Conservation (phyloP, 2,888 invertebrate genomes). For the Agapetus fuscipes region DNA sequence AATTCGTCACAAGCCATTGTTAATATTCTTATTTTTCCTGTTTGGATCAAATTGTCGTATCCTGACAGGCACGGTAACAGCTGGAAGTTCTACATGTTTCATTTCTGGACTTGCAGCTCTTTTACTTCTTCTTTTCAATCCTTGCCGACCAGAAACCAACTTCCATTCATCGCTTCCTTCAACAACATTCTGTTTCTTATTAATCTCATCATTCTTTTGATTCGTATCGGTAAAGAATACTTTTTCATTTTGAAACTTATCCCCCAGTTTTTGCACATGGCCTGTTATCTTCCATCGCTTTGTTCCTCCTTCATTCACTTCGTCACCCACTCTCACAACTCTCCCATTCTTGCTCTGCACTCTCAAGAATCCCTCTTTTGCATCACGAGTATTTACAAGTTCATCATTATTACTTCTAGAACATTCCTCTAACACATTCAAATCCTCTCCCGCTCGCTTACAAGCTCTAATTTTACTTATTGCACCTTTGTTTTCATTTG, state of each 20-base stretch:
- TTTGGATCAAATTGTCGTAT: constrained; percentile 34
- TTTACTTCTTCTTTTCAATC: background rate
- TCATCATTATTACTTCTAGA: too few relatives aligned
- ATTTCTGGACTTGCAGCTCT: constrained; percentile 6
- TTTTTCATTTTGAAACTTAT: background rate
- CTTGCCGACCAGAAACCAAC: too few relatives aligned
- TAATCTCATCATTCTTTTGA: too few relatives aligned
- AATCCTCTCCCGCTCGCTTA: too few relatives aligned
- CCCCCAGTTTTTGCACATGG: background rate
- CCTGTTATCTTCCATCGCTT: background rate
- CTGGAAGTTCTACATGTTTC: constrained; percentile 35
- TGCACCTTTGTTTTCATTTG: too few relatives aligned
- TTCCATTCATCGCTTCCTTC: background rate
- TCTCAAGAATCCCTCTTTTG: too few relatives aligned
- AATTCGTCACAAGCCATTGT: too few relatives aligned
- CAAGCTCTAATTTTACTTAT: too few relatives aligned
- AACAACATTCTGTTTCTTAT: too few relatives aligned
- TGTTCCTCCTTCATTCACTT: background rate
- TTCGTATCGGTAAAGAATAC: background rate
- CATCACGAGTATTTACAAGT: too few relatives aligned
- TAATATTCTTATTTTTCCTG: background rate
- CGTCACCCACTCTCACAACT: background rate
- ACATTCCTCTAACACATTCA: too few relatives aligned
- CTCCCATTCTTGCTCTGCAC: too few relatives aligned
- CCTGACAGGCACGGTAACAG: constrained; percentile 39